Percentiles rank a stretch among this genome's conserved stretches.
phyloP scores from a whole-genome alignment of 2,888 invertebrate species.

The Cerastoderma edule region DNA sequence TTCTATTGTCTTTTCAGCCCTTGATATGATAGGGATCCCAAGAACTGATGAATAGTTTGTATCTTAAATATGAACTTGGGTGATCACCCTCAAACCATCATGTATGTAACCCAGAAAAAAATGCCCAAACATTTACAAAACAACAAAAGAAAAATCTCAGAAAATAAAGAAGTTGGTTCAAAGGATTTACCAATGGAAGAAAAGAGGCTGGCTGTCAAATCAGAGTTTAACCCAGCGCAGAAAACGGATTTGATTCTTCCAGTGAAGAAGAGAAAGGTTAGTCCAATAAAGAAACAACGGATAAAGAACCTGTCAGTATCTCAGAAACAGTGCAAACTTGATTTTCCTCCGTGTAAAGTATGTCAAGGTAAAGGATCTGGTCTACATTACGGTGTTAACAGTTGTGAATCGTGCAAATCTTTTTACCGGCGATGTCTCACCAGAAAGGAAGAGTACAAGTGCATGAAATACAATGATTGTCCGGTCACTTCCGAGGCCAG shows the following conservation, averaged over 20 bases:
- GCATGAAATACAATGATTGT: constrained; percentile 51
- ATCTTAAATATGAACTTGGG: not conserved
- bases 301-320: constrained; percentile 46
- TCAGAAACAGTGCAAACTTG: constrained; percentile 59
- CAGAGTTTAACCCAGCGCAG: not conserved
- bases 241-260: constrained; percentile 33
- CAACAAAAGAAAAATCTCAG: not conserved
- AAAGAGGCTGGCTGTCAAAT: not conserved
- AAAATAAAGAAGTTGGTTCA: not conserved
- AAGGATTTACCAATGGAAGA: not conserved
- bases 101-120: constrained; percentile 1
- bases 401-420: constrained; percentile 61
- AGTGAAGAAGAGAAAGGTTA: constrained; percentile 48
- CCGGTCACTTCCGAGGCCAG: constrained; percentile 50
- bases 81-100: not conserved
- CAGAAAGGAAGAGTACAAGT: constrained; percentile 57
- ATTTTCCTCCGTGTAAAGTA: constrained; percentile 58
- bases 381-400: constrained; percentile 61
- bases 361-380: constrained; percentile 59
- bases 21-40: too few relatives aligned
- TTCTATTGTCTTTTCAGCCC: too few relatives aligned
- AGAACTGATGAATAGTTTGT: not conserved
- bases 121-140: not conserved
- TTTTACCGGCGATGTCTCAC: constrained; percentile 60
- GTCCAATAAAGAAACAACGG: constrained; percentile 42